Base-by-base conservation (phyloP, 2,888 invertebrate genomes). In the Philonicus albiceps region DNA sequence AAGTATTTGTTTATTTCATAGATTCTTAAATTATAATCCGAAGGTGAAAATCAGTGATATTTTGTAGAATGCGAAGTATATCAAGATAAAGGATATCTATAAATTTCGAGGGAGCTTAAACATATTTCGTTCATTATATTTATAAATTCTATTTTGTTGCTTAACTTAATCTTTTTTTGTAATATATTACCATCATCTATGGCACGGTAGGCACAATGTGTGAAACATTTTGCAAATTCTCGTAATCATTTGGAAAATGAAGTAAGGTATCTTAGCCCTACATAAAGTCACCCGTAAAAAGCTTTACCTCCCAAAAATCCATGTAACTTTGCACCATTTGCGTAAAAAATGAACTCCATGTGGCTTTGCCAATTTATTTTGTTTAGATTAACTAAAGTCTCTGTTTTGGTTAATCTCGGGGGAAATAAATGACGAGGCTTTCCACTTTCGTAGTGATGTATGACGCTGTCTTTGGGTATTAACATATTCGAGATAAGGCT, bases 391-490 rank as follows among this genome's bases (percentile, higher is more conserved):
- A 78, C 49, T 78, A 22, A 49, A 78, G 49, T 34, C 37, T 37
- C 64, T 64, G 76, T 40, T 76, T 76, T 55, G 83, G 86, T 86
- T 87, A 87, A 87, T 87, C 86, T 87, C 64, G 49, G 83, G 86
- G 87, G 84, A 86, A 86, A 87, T 87, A 86, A 87, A 87, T 86
- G 87, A 87, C 86, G 78, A 78, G 30, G 78, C 78, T 78, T 78
- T 78, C 49, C 74, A 31, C 78, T 64, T 64, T 64, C 64, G 64
- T 64, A 78, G 86, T 87, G 87, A 87, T 87, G 37, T 87, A 86
- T 87, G 87, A 86, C 73, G 75, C 74, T 86, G 87, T 87, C 86
- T 86, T 83, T 34, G 64, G 22, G 84, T 72, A 87, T 87, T 87
- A 87, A 84, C 87, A 87, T 87, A 87, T 86, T 86, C 53, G n/a